Percentiles rank a stretch among this genome's conserved stretches.
Conservation (phyloP, 2,888 invertebrate species). For the Cyrtodaria siliqua region DNA sequence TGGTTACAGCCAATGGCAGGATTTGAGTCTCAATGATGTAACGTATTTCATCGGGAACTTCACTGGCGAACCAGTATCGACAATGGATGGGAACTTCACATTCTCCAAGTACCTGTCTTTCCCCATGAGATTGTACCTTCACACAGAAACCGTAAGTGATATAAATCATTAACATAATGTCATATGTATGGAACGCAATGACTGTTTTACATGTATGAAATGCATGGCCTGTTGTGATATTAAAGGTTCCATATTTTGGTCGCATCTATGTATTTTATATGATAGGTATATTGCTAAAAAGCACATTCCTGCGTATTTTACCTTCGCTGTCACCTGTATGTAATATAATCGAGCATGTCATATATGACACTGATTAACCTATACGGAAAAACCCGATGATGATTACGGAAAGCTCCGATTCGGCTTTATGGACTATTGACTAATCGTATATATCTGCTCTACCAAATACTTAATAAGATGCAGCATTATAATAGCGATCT, state of each 20-base stretch:
- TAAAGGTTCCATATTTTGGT: too few relatives aligned
- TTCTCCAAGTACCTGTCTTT: conserved; percentile 19
- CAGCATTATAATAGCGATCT: neutral
- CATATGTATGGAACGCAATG: too few relatives aligned
- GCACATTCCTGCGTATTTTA: too few relatives aligned
- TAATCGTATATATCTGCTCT: neutral
- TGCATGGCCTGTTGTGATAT: too few relatives aligned
- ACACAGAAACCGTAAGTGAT: conserved; percentile 27
- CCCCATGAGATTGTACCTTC: conserved; percentile 22
- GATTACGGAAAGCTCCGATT: neutral
- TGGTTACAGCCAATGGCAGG: conserved; percentile 30
- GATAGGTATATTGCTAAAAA: too few relatives aligned
- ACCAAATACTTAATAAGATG: neutral
- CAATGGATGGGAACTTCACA: conserved; percentile 28
- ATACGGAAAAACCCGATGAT: too few relatives aligned
- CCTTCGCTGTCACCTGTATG: too few relatives aligned
- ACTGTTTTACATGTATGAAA: too few relatives aligned
- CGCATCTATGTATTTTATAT: too few relatives aligned
- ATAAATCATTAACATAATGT: conserved; percentile 9
- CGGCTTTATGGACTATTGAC: neutral
- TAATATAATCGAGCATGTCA: too few relatives aligned
- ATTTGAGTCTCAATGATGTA: conserved; percentile 20
- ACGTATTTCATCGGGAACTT: conserved; percentile 30
- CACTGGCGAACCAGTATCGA: conserved; percentile 28
- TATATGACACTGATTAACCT: too few relatives aligned